Base-by-base conservation (phyloP, 2,888 invertebrate species). In the Horisme vitalbata region DNA sequence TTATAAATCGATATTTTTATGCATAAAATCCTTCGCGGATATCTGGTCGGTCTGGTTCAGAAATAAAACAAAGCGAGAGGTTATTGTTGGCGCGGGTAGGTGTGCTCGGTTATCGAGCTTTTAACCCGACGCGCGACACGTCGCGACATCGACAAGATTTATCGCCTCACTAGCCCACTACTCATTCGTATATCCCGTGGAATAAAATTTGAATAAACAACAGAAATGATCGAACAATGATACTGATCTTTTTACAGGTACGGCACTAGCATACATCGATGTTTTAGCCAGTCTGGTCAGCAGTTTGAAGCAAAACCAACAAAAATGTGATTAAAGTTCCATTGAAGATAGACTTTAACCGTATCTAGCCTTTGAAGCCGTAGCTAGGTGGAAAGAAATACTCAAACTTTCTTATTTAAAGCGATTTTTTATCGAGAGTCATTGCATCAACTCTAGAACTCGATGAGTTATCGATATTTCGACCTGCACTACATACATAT, bases 1-100 rank as follows among this genome's bases (percentile, higher is more conserved):
- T 89, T 89, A 89, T 89, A 89, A 86, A 89, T 88, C 89, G 88
- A 88, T 89, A 89, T 88, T 88, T 89, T 88, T 88, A 85, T 88
- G 88, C 89, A 88, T 88, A 88, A 88, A 87, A 89, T 85, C 81
- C 85, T 85, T 81, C 79, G 85, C 75, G 83, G 83, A 81, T 85
- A 84, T 85, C 84, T 82, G 79, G 81, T 71, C 77, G 75, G 75
- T 63, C 72, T 68, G 72, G 75, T 63, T 72, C 70, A 72, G 71
- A 88, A 89, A 87, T 85, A 88, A 89, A 86, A 85, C 84, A 87
- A 86, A 83, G 79, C 74, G 55, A 63, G 69, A 70, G 82, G 81
- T 84, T 86, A 88, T 88, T 89, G 88, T 89, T 88, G 83, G 80
- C 78, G 69, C 77, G 81, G 82, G 83, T 83, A 83, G 85, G 87